phyloP scores from a whole-genome alignment of 2,888 invertebrate genomes.

The Pachymerium ferrugineum region DNA sequence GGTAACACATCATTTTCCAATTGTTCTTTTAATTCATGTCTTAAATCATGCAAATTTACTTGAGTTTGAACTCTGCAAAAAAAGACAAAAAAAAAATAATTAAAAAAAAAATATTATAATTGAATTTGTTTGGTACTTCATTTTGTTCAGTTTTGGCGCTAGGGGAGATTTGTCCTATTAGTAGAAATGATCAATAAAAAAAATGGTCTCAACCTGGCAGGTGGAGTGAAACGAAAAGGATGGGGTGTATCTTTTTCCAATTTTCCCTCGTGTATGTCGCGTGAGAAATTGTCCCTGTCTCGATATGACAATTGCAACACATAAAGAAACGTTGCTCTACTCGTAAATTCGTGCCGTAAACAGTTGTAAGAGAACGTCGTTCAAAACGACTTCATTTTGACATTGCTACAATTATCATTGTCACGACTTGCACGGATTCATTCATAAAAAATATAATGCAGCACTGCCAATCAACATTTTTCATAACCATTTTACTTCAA shows the following conservation, averaged over 20 bases:
- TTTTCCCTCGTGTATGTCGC: slow-evolving; percentile 13
- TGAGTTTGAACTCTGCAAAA: not conserved
- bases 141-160: slow-evolving; percentile 6
- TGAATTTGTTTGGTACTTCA: not conserved
- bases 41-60: slow-evolving; percentile 6
- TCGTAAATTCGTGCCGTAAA: not conserved
- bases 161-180: slow-evolving; percentile 9
- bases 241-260: slow-evolving; percentile 7
- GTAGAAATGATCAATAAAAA: slow-evolving; percentile 2
- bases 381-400: not conserved
- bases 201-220: not conserved
- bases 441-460: no score
- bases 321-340: not conserved
- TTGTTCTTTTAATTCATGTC: not conserved
- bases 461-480: no score
- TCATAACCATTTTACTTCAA: no score
- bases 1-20: not conserved
- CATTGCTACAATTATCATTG: no score
- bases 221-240: not conserved
- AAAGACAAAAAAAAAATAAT: not conserved
- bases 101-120: not conserved
- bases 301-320: slow-evolving; percentile 3
- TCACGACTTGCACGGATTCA: no score
- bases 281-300: not conserved
- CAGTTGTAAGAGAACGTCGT: not conserved